phyloP scores from a whole-genome alignment of 2,113 vertebrate species.

The Microtus oregoni region DNA sequence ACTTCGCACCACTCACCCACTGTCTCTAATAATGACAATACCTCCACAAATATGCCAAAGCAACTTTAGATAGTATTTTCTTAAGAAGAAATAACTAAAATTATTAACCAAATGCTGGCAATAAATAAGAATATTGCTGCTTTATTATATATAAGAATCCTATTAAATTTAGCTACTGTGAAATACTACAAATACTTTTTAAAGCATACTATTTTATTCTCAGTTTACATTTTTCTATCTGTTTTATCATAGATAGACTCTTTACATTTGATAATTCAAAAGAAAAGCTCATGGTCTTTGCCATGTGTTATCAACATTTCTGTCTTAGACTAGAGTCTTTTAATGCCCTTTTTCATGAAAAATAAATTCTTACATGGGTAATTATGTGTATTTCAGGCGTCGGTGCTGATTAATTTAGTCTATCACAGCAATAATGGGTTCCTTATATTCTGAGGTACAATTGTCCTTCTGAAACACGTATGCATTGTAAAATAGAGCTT shows the following conservation, averaged over 20 bases:
- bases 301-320: conserved; percentile 19
- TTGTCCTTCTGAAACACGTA: neutral
- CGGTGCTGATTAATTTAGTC: conserved; percentile 26
- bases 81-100: conserved; percentile 35
- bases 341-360: neutral
- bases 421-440: neutral
- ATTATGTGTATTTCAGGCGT: conserved; percentile 19
- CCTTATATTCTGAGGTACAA: neutral
- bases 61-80: conserved; percentile 6
- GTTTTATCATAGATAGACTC: conserved; percentile 27
- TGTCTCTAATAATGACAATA: neutral
- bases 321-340: neutral
- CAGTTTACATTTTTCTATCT: conserved; percentile 43
- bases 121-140: conserved; percentile 39
- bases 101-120: neutral
- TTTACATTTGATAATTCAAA: conserved; percentile 52
- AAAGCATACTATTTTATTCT: neutral
- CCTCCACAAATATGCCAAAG: conserved; percentile 5
- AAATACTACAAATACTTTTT: conserved; percentile 23
- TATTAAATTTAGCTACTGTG: neutral
- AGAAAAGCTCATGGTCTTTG: neutral
- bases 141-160: neutral
- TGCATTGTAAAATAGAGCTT: neutral
- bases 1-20: neutral
- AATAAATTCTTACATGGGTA: neutral